Evolutionary conservation across 2,888 invertebrate genomes (phyloP).

Genomic region (Himalopsyche japonica): DNA sequence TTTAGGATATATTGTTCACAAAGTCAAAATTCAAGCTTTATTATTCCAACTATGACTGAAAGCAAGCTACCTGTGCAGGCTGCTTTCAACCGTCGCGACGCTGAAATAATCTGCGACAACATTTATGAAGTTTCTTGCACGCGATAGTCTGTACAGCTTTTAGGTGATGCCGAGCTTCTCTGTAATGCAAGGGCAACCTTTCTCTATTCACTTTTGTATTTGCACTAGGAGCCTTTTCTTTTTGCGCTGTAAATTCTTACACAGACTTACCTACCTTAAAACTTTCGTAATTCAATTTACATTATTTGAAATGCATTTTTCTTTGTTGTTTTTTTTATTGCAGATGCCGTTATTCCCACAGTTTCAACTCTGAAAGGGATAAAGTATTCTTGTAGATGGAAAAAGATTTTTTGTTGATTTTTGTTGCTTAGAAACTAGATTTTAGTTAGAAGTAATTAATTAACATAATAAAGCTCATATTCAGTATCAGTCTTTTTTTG

Average conservation of each 20-base stretch:
- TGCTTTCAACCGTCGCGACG: background rate
- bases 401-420: no score
- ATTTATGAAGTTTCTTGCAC: background rate
- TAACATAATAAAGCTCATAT: no score
- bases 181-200: background rate
- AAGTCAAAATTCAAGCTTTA: background rate
- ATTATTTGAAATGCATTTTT: background rate
- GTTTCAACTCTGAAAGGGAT: background rate
- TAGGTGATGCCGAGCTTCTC: background rate
- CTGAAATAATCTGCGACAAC: background rate
- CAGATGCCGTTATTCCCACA: background rate
- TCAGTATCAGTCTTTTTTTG: no score
- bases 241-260: background rate
- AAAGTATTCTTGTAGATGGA: background rate
- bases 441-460: no score
- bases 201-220: background rate
- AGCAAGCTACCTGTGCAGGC: background rate
- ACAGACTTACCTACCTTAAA: background rate
- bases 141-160: background rate
- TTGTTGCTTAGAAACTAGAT: no score
- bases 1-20: background rate
- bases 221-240: background rate
- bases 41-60: background rate
- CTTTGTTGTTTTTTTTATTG: background rate
- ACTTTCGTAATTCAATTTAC: slow-evolving; percentile 1